Percentiles rank a stretch among this genome's conserved stretches.
These are phyloP conservation scores for Petroica traversi DNA, from an alignment of 2,113 vertebrate species.

Conservation along the genomic window DNA sequence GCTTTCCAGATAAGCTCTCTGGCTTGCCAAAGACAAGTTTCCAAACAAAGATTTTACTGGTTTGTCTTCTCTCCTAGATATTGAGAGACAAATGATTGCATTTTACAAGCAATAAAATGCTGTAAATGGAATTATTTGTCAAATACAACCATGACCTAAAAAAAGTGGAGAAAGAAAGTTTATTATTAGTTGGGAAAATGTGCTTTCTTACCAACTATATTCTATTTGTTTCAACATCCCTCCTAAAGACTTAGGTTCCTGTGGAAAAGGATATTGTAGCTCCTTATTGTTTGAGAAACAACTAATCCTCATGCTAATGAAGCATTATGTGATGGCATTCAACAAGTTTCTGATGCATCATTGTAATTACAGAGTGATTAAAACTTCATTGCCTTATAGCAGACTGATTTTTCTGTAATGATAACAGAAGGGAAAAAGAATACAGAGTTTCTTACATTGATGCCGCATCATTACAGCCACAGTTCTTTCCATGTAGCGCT, in stretches of 20 bases:
- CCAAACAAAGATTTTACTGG: not conserved
- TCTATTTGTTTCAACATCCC: not conserved
- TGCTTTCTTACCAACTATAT: fast-evolving
- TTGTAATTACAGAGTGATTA: not conserved
- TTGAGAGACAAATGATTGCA: not conserved
- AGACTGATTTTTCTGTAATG: not conserved
- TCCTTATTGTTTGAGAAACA: not conserved
- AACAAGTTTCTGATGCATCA: not conserved
- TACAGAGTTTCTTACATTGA: not conserved
- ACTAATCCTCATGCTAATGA: not conserved
- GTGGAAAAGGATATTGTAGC: not conserved
- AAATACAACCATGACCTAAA: not conserved
- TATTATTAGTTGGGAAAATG: not conserved
- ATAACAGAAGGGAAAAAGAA: not conserved
- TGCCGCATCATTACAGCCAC: not conserved
- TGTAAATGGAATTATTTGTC: not conserved
- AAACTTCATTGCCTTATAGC: not conserved
- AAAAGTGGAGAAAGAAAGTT: not conserved
- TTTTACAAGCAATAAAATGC: not conserved
- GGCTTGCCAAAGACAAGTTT: not conserved
- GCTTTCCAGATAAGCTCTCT: not conserved
- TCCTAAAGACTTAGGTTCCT: not conserved
- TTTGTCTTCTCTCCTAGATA: not conserved
- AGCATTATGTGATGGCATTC: not conserved
- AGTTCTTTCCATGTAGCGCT: not conserved